phyloP scores from a whole-genome alignment of 2,888 invertebrate genomes.

The Nomada fucata region DNA sequence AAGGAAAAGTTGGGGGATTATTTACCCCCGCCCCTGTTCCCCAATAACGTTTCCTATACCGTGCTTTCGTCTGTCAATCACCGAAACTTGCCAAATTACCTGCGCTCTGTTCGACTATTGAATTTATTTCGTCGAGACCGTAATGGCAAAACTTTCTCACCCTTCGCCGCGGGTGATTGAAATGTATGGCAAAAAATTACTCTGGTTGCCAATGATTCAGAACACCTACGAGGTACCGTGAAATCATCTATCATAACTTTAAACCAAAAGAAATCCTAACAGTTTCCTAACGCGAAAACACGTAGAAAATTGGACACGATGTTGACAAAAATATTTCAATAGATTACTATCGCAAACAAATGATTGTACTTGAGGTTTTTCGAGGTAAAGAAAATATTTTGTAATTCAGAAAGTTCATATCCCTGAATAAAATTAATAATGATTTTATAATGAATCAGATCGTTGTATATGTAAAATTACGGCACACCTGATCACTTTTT shows the following conservation, averaged over 20 bases:
- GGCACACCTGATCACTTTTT: background rate
- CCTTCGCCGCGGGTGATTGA: conserved; percentile 12
- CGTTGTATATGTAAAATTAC: background rate
- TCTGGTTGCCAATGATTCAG: background rate
- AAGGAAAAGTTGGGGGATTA: conserved; percentile 63
- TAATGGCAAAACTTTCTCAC: conserved; percentile 46
- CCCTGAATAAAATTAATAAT: background rate
- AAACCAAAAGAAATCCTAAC: no score
- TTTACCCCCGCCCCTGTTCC: conserved; percentile 40
- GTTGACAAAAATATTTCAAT: no score
- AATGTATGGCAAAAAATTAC: background rate
- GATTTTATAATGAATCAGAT: background rate
- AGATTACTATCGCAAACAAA: no score
- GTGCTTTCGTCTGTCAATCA: conserved; percentile 61
- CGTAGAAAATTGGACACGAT: no score
- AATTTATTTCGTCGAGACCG: conserved; percentile 49
- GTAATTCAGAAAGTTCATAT: no score
- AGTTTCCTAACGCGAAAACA: no score
- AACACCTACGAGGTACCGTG: background rate
- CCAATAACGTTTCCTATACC: conserved; percentile 25
- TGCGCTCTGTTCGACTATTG: conserved; percentile 18
- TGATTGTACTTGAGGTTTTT: no score
- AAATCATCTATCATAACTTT: background rate
- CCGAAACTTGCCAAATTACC: conserved; percentile 64
- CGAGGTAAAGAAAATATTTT: no score